Evolutionary conservation across 2,888 invertebrate species (phyloP), one percentile per base, ranked within the genome.

Genomic region (Scrobipalpa atriplicella): DNA sequence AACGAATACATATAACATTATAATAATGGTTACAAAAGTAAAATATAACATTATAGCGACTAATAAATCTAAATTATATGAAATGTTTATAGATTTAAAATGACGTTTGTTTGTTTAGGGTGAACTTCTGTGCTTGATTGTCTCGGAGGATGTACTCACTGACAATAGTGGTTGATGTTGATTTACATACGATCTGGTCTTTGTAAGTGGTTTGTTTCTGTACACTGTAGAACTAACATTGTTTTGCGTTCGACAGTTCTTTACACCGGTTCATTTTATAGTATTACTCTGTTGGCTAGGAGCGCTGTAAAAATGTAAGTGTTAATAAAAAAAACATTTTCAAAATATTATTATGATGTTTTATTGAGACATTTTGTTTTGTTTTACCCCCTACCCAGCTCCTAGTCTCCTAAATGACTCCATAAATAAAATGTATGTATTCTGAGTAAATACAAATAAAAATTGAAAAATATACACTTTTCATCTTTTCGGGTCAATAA

Each of bases 261-360:
- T 90, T 91, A 92, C 92, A 92, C 92, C 85, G 77, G 87, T 90
- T 91, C 82, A 87, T 88, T 92, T 92, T 87, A 88, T 92, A 92
- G 91, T 90, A 91, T 90, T 91, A 92, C 92, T 92, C 87, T 92
- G 92, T 92, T 92, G 92, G 92, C 92, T 92, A 92, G 92, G 90
- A 89, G 89, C 89, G 92, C 92, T 92, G 92, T 92, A 92, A 92
- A 92, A 91, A 92, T 92, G 91, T 92, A 92, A 92, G 92, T 92
- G 92, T 92, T 92, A 92, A 91, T 92, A 92, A 92, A 92, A 90
- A 92, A 92, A 92, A 92, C 91, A 92, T 92, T 92, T 92, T 92
- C 92, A 92, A 92, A 92, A 91, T 92, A 91, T 89, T 87, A 90
- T 81, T 81, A 73, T 76, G 82, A 80, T 80, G 86, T 92, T 92